Base-by-base conservation (phyloP, 35 echinoderm and acorn worm species). In the Amphiura filiformis region DNA sequence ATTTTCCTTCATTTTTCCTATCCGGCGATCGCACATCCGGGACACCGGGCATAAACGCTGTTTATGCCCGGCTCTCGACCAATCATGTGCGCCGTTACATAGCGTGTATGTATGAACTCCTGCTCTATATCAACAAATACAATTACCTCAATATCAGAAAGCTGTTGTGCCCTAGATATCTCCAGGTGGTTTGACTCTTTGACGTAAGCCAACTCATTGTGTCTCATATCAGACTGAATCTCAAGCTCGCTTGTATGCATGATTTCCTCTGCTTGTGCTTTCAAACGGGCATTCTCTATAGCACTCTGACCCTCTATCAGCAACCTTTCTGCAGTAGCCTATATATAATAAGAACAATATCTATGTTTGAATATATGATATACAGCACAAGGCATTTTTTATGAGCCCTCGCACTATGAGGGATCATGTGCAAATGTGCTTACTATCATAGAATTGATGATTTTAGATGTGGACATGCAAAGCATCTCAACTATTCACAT, bases 241-340 rank as follows among this genome's bases (percentile, higher is more conserved):
- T 89, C 76, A 20, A 97, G 82, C 0, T 97, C 95, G 0, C 80
- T 40, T 17, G 56, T 31, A 47, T 86, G 75, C 14, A 88, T 26
- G 85, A 97, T 93, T 56, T 97, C 92, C 40, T 97, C 95, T n/a
- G 95, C 95, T 76, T 97, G 78, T 7, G 92, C 91, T 89, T 94
- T 97, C 65, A 97, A 89, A 22, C 79, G 76, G 13, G 95, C 95
- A 57, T 85, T 75, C 35, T 93, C 91, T 39, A 97, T 97, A 26
- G 88, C 84, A 36, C 95, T 97, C 38, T 93, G 91, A 13, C 95
- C 88, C 65, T 97, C 95, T 33, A 97, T 97, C 33, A 93, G 56
- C 12, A 97, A 85, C 22, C 89, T 88, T 65, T 97, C 95, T 31
- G 95, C 91, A 57, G 91, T 88, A 20, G 95, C 95, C 95, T 97